phyloP scores from a whole-genome alignment of 2,888 invertebrate genomes.

The Resseliella maxima region DNA sequence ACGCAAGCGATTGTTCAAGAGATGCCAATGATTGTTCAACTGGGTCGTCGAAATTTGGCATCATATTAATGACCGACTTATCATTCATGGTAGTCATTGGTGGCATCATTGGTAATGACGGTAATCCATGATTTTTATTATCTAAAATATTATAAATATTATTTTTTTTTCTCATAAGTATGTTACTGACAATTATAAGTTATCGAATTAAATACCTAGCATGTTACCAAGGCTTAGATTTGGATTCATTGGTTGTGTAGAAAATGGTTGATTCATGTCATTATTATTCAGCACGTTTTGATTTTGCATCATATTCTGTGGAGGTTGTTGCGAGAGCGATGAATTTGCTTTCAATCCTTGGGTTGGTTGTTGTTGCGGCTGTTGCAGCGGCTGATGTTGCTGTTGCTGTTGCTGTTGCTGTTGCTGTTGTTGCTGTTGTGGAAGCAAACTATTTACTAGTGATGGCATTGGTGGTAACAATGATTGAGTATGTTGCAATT shows the following conservation, averaged over 20 bases:
- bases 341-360: neutral
- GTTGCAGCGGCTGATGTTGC: conserved; percentile 64
- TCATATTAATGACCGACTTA: conserved; percentile 57
- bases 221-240: conserved; percentile 57
- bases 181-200: neutral
- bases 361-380: conserved; percentile 61
- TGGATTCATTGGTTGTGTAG: conserved; percentile 57
- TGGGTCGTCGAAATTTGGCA: conserved; percentile 72
- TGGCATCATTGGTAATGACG: conserved; percentile 57
- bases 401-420: conserved; percentile 63
- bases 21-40: conserved; percentile 78
- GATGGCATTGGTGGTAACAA: conserved; percentile 62
- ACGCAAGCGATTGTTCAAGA: conserved; percentile 69
- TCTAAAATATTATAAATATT: neutral
- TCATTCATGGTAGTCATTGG: conserved; percentile 58
- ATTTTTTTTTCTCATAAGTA: neutral
- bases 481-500: conserved; percentile 59
- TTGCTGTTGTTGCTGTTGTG: conserved; percentile 62
- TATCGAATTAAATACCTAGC: conserved; percentile 58
- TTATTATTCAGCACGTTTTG: neutral
- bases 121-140: conserved; percentile 21
- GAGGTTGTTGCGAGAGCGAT: conserved; percentile 54
- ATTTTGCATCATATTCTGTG: conserved; percentile 41
- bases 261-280: neutral
- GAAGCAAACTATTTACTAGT: conserved; percentile 59